Conservation (phyloP, 2,888 invertebrate genomes). For the Auanema sp. region DNA sequence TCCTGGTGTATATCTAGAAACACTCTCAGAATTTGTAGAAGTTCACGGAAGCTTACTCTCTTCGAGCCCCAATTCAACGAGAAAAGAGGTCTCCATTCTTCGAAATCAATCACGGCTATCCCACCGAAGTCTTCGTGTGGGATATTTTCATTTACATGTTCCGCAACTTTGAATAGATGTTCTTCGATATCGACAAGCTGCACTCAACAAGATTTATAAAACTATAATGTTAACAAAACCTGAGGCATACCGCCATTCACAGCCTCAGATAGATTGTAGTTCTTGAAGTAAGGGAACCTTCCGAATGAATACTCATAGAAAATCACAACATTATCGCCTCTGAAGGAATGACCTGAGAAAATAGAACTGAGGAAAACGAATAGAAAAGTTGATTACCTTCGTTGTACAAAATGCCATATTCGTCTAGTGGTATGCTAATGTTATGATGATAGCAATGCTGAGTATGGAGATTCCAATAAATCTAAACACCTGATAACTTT, state of each 20-base stretch:
- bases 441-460: neutral
- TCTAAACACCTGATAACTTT: neutral
- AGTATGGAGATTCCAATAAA: constrained; percentile 6
- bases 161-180: constrained; percentile 14
- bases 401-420: neutral
- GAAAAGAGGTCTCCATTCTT: constrained; percentile 42
- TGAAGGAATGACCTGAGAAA: constrained; percentile 26
- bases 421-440: neutral
- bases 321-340: constrained; percentile 31
- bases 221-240: constrained; percentile 12
- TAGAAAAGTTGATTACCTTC: neutral
- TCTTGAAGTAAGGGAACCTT: constrained; percentile 34
- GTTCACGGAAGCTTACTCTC: constrained; percentile 16
- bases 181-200: constrained; percentile 17
- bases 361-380: too few species aligned
- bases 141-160: constrained; percentile 20
- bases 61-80: constrained; percentile 40
- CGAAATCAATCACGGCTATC: constrained; percentile 41
- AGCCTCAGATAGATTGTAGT: constrained; percentile 18
- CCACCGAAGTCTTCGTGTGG: constrained; percentile 37
- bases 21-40: neutral
- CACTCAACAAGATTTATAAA: neutral
- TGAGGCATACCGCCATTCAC: constrained; percentile 47
- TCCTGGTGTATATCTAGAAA: constrained; percentile 12
- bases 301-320: constrained; percentile 41